Evolutionary conservation across 2,797 vertebrate genomes (phyloP), one percentile per base, ranked within the genome.

Genomic region (Sebastes kiyomatsui): DNA sequence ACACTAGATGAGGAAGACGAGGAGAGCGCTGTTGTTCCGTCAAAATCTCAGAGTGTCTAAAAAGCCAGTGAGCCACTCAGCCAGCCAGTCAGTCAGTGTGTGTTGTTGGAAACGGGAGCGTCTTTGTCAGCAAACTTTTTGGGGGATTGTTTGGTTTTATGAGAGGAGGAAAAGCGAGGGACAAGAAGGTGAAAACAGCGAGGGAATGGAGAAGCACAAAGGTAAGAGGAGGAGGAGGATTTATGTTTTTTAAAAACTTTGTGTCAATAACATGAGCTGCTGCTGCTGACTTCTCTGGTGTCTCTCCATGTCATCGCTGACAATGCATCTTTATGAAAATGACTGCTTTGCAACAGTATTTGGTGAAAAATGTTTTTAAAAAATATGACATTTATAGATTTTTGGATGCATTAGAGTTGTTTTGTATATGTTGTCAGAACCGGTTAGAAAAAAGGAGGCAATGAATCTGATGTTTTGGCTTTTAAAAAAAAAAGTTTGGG

Each of bases 131-230:
- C 72, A 33, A 81, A 90, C 52, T 81, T 81, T 58, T 79, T 35
- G 4, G 62, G 83, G 82, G 81, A 83, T 77, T 75, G 33, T 86
- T 89, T 72, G 49, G 9, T 75, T 81, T 56, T 83, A 92, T 87
- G 93, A 85, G 85, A 71, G 79, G 80, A 38, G 87, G 28, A 49
- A 49, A 58, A 67, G 35, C 76, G 72, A 71, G 67, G 42, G 62
- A 18, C 1, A 38, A 62, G 71, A 75, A 55, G 80, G 81, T 72
- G 90, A 90, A 90, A 83, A 60, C 84, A 46, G 86, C 71, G 74
- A 81, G 83, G 65, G 87, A 92, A 96, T 96, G 96, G 95, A 96
- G 83, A 94, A 95, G 93, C 95, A 96, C 92, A 95, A 95, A 95
- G 96, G 96, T 96, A 92, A 86, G 93, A 66, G 14, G 55, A 56